These are phyloP conservation scores for Phaenicophaeus curvirostris DNA, from an alignment of 2,797 vertebrate species.

Conservation along the genomic window DNA sequence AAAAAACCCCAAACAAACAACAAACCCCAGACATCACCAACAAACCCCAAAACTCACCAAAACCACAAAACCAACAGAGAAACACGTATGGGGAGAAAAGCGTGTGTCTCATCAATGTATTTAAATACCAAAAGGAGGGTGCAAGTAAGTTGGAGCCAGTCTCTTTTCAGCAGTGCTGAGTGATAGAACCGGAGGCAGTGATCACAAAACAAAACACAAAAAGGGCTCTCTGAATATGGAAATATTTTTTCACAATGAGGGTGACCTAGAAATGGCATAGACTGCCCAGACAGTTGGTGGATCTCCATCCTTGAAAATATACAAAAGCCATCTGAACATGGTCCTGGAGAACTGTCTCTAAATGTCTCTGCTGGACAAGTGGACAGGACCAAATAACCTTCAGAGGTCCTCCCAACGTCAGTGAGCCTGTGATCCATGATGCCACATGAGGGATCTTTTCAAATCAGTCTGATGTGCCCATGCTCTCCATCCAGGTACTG, in stretches of 20 bases:
- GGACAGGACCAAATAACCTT: neutral
- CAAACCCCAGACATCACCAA: neutral
- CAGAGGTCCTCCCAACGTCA: neutral
- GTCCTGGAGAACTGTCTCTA: neutral
- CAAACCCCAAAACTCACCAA: too few species aligned
- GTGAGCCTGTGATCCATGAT: neutral
- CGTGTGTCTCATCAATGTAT: rapidly evolving
- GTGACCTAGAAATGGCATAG: neutral
- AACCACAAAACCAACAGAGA: neutral
- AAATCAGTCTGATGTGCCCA: neutral
- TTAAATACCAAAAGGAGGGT: neutral
- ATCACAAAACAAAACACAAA: neutral
- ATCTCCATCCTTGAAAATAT: neutral
- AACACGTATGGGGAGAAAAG: neutral
- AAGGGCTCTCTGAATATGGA: neutral
- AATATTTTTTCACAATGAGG: neutral
- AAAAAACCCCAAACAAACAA: neutral
- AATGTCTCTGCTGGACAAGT: neutral
- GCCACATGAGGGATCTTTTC: neutral
- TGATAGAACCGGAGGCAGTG: neutral
- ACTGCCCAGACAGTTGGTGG: neutral
- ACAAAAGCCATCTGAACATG: neutral
- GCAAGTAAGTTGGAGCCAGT: neutral
- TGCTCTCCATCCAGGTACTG: neutral
- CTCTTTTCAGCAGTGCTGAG: neutral